Evolutionary conservation across 2,797 vertebrate species (phyloP).

Genomic region (Telmatherina bonti): DNA sequence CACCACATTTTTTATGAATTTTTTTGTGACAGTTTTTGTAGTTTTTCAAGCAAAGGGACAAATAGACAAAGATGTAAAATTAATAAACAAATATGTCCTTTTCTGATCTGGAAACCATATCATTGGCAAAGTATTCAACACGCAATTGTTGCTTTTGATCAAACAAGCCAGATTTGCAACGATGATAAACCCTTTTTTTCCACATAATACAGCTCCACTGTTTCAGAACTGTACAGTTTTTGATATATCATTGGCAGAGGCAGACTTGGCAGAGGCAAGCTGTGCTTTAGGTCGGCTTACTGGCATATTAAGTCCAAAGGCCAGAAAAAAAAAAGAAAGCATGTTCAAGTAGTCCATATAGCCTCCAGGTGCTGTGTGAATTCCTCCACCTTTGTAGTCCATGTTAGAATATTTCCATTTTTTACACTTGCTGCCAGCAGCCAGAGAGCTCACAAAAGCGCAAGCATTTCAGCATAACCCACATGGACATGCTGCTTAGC

Average conservation of each 20-base stretch:
- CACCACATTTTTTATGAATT: too few species aligned
- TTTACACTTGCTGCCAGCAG: conserved; percentile 3
- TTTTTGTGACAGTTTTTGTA: not conserved
- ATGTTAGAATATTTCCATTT: conserved; percentile 28
- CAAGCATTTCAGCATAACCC: not conserved
- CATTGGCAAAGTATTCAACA: not conserved
- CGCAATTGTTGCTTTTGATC: not conserved
- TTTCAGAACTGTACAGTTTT: conserved; percentile 17
- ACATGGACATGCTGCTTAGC: not conserved
- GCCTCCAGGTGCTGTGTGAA: conserved; percentile 22
- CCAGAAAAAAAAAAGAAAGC: conserved; percentile 30
- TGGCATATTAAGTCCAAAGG: conserved; percentile 35
- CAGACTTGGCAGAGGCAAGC: conserved; percentile 29
- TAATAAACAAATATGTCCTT: not conserved
- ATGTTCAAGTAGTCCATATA: conserved; percentile 21
- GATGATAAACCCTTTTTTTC: conserved; percentile 7
- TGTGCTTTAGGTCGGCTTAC: conserved; percentile 45
- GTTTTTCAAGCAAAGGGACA: not conserved
- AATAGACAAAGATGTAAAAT: not conserved
- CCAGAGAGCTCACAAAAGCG: conserved; percentile 22
- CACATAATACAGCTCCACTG: conserved; percentile 13
- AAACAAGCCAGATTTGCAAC: conserved; percentile 1
- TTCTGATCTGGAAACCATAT: not conserved
- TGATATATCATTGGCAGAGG: conserved; percentile 27
- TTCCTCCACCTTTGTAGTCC: conserved; percentile 12